Conservation (phyloP, 2,113 vertebrate species). For the Uria lomvia region DNA sequence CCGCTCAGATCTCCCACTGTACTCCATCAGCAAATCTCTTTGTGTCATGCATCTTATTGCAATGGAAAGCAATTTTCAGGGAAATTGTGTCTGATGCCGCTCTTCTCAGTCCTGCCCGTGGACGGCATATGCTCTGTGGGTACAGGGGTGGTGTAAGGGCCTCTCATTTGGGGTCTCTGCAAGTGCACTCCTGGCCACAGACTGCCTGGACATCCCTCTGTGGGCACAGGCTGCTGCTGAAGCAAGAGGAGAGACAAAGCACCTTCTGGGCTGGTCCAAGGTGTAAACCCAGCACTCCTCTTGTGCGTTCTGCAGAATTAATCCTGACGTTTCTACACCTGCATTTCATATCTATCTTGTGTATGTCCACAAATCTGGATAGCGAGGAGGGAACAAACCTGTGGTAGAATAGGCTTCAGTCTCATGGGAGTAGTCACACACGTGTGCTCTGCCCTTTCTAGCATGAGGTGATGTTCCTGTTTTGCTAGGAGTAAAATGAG, state of each 20-base stretch:
- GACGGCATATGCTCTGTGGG: background rate
- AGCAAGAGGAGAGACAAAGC: background rate
- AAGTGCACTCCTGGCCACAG: fast-evolving
- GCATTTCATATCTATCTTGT: background rate
- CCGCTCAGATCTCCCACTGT: background rate
- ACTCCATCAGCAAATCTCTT: background rate
- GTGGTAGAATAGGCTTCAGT: background rate
- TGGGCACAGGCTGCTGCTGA: background rate
- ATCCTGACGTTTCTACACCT: background rate
- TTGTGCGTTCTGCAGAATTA: background rate
- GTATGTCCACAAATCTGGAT: background rate
- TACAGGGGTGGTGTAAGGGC: background rate
- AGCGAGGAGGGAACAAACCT: background rate
- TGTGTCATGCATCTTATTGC: background rate
- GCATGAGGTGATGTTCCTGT: background rate
- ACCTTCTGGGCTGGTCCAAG: background rate
- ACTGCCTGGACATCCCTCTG: background rate
- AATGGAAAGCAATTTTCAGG: background rate
- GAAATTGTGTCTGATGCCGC: background rate
- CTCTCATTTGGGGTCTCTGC: background rate
- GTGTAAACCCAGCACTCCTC: background rate
- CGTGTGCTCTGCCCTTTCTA: background rate
- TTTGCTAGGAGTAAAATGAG: background rate
- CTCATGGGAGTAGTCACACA: background rate
- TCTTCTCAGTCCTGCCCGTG: background rate